Percentiles rank a stretch among this genome's conserved stretches.
These are phyloP conservation scores for Axea sp. DNA, from an alignment of 2,888 invertebrate genomes.

Conservation along the genomic window DNA sequence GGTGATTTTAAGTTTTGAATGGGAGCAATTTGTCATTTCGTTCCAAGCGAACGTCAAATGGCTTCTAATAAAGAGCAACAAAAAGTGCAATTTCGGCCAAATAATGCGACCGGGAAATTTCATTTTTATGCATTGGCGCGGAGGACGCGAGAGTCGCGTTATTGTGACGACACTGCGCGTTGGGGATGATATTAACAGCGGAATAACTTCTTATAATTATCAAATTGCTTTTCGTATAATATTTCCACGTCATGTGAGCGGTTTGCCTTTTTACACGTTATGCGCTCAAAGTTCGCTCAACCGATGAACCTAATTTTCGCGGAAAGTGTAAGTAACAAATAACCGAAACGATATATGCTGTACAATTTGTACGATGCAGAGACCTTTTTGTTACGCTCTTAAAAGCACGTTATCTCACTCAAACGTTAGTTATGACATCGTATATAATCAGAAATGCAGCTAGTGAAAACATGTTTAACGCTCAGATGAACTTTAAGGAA, in stretches of 20 bases:
- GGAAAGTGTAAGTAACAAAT: conserved; percentile 31
- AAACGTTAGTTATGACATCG: conserved; percentile 40
- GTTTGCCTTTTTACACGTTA: conserved; percentile 3
- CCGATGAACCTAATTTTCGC: conserved; percentile 44
- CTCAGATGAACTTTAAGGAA: conserved; percentile 34
- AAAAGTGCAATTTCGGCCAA: conserved; percentile 35
- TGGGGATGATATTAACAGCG: too few relatives aligned
- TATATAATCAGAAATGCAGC: conserved; percentile 37
- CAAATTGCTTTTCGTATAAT: conserved; percentile 17
- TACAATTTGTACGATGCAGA: conserved; percentile 39
- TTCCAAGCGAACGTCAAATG: conserved; percentile 45
- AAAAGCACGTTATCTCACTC: conserved; percentile 53
- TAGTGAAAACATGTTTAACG: conserved; percentile 25
- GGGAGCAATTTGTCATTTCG: conserved; percentile 56
- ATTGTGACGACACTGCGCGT: too few relatives aligned
- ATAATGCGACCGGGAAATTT: conserved; percentile 17
- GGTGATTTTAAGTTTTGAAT: conserved; percentile 62
- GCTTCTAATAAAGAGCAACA: conserved; percentile 36
- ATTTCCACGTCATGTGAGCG: conserved; percentile 12
- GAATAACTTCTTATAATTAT: too few relatives aligned
- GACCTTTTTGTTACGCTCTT: conserved; percentile 48
- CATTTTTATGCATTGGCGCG: conserved; percentile 13
- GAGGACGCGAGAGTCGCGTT: too few relatives aligned
- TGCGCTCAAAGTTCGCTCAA: conserved; percentile 1
- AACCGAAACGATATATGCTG: conserved; percentile 40